Base-by-base conservation (phyloP, 2,797 vertebrate species). In the Alectoris magna region DNA sequence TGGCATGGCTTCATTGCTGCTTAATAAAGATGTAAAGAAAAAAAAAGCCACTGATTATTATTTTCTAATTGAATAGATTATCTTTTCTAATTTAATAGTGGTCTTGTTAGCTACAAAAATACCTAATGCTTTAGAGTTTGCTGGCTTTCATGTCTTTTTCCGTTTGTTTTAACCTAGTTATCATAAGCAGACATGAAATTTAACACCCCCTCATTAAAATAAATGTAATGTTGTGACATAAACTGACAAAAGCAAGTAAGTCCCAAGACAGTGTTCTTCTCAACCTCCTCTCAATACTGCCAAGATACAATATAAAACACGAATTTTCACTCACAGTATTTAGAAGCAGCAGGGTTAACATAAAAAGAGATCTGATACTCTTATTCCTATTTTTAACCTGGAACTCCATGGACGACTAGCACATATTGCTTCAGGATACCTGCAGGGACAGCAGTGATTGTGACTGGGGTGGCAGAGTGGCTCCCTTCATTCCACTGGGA, bases 171-270 rank as follows among this genome's bases (percentile, higher is more conserved):
- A 88, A 73, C 72, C 23, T 72, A 76, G 64, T 76, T 91, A 85
- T 79, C 46, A 49, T 16, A 86, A 14, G 19, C 36, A 94, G 91
- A 87, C 16, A n/a, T 63, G 43, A 87, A 89, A 72, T 6, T 24
- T 72, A 85, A 88, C 59, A 48, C 7, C 69, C 68, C 19, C 39
- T 89, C 63, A 78, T 76, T 94, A 88, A 89, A 95, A 84, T 89
- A 84, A 74, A 74, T 60, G 73, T 64, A 75, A 67, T 70, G 59
- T 85, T 94, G 49, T 93, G 92, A 91, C 87, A 85, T 39, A 63
- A 80, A 78, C 27, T 86, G 76, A 70, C 82, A 94, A 48, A 93
- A 83, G 27, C 43, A 83, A 58, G 23, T 29, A 82, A 69, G 63
- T 79, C 70, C 56, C 88, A 78, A 87, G 69, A 21, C 1, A 87